Evolutionary conservation across 2,888 invertebrate genomes (phyloP).

Genomic region (Eilema griseolum): DNA sequence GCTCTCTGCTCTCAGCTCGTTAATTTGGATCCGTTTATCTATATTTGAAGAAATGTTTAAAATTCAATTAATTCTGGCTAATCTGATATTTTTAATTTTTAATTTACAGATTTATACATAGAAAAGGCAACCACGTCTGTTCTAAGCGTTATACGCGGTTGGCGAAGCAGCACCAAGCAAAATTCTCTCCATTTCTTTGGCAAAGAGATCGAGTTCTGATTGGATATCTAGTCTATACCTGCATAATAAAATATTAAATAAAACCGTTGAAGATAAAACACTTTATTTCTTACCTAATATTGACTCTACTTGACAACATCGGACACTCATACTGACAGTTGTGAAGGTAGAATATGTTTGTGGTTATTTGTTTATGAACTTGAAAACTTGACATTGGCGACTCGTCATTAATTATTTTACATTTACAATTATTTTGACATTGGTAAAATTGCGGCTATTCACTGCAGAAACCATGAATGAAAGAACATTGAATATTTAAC

Average conservation of each 20-base stretch:
- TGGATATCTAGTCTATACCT: neutral
- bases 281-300: neutral
- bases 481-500: too few species aligned
- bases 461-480: too few species aligned
- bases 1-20: neutral
- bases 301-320: neutral
- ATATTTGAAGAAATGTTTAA: neutral
- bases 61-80: neutral
- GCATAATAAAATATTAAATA: neutral
- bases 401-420: too few species aligned
- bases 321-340: neutral
- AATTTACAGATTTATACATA: conserved; percentile 69
- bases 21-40: neutral
- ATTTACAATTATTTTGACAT: too few species aligned
- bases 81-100: too few species aligned
- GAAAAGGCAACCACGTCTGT: conserved; percentile 68
- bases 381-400: too few species aligned
- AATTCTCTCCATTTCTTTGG: conserved; percentile 81
- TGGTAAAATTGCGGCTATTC: too few species aligned
- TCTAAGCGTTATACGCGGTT: conserved; percentile 76
- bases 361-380: too few species aligned
- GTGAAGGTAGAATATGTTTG: too few species aligned
- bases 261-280: neutral
- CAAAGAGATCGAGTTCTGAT: conserved; percentile 74
- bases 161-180: conserved; percentile 78